A percentile compares a stretch with the other conserved stretches of the same genome.
These are phyloP conservation scores for Lepisosteus oculatus DNA, from an alignment of 2,113 vertebrate genomes.

Conservation along the genomic window DNA sequence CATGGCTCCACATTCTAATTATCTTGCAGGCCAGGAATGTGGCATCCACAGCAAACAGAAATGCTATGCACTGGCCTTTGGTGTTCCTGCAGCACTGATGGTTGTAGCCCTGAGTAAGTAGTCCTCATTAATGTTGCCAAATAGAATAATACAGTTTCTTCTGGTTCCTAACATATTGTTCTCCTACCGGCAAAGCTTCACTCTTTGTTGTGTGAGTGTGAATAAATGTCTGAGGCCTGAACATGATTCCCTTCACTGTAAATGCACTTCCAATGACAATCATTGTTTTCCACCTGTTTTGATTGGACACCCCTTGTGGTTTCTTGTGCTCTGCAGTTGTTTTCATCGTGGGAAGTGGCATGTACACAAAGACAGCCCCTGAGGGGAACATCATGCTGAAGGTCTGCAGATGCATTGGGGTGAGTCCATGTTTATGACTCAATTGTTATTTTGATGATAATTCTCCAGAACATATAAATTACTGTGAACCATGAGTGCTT, in stretches of 20 bases:
- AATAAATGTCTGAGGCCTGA: background rate
- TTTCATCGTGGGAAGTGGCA: conserved; percentile 77
- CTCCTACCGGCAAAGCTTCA: no score
- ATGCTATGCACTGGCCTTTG: conserved; percentile 91
- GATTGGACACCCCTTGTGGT: background rate
- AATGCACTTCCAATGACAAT: no score
- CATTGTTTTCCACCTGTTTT: no score
- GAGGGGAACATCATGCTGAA: conserved; percentile 83
- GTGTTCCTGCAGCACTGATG: conserved; percentile 89
- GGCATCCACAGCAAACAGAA: conserved; percentile 75
- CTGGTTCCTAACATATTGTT: no score
- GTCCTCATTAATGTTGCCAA: no score
- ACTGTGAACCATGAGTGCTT: no score
- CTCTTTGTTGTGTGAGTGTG: no score
- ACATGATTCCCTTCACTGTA: background rate
- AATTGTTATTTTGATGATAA: no score
- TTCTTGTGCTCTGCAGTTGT: conserved; percentile 68
- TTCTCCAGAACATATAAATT: no score
- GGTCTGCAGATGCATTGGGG: conserved; percentile 81
- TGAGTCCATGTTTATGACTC: conserved; percentile 60
- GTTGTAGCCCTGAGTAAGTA: conserved; percentile 78
- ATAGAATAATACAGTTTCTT: no score
- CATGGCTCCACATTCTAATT: no score
- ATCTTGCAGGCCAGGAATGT: conserved; percentile 73
- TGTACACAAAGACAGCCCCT: conserved; percentile 88